A percentile compares a stretch with the other conserved stretches of the same genome.
phyloP scores from a whole-genome alignment of 2,888 invertebrate species.

The Agriotes lineatus region DNA sequence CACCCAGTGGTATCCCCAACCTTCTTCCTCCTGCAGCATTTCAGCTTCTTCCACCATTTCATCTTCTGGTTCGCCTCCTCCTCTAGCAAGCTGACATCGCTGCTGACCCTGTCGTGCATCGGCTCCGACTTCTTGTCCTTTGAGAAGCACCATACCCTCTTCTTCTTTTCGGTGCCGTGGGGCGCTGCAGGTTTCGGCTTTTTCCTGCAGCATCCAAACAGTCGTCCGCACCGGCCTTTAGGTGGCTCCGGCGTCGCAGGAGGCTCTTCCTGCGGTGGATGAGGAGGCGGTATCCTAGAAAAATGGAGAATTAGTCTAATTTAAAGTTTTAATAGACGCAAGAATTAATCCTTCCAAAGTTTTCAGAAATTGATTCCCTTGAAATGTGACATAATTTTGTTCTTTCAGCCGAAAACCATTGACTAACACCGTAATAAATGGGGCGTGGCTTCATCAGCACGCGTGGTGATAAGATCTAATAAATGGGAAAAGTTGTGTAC shows the following conservation, averaged over 20 bases:
- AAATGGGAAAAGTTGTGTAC: conserved; percentile 45
- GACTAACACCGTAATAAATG: conserved; percentile 23
- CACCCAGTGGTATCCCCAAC: conserved; percentile 66
- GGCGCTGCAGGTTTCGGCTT: neutral
- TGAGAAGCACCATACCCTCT: conserved; percentile 61
- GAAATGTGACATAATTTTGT: neutral
- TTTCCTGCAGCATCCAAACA: conserved; percentile 22
- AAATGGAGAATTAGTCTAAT: neutral
- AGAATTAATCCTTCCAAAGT: no score
- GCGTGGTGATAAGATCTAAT: conserved; percentile 30
- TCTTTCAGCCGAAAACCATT: conserved; percentile 2
- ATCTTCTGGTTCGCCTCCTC: conserved; percentile 45
- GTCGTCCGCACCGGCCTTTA: conserved; percentile 39
- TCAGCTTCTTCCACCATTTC: conserved; percentile 57
- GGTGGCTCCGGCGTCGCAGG: conserved; percentile 49
- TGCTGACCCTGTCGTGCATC: conserved; percentile 47
- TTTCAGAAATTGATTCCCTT: neutral
- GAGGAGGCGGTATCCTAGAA: conserved; percentile 48
- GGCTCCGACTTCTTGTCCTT: conserved; percentile 60
- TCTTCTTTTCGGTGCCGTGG: neutral
- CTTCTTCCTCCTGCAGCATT: conserved; percentile 65
- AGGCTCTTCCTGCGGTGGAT: conserved; percentile 42
- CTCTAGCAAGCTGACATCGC: conserved; percentile 45
- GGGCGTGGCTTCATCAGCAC: conserved; percentile 33
- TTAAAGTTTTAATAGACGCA: no score